phyloP scores from a whole-genome alignment of 2,797 vertebrate species.

The Aplochiton taeniatus region DNA sequence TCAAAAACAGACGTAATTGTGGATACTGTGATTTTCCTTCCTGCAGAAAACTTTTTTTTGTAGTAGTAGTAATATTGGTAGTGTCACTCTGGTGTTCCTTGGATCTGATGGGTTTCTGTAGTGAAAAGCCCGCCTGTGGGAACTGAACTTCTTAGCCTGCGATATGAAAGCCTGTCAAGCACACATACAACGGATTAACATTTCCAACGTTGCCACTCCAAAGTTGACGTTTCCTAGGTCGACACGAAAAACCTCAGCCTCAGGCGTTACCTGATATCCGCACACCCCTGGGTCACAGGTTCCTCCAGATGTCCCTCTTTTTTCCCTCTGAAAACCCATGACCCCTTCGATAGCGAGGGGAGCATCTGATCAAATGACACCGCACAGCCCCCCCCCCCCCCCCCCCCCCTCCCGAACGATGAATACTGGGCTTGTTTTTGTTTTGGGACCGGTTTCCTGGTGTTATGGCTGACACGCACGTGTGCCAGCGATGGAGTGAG shows the following conservation, averaged over 20 bases:
- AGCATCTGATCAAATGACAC: conserved; percentile 58
- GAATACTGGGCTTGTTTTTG: conserved; percentile 59
- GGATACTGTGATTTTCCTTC: conserved; percentile 16
- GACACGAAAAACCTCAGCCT: conserved; percentile 43
- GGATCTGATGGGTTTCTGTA: conserved; percentile 22
- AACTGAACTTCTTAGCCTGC: conserved; percentile 22
- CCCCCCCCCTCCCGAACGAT: conserved; percentile 29
- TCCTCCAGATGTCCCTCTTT: conserved; percentile 61
- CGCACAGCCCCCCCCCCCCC: conserved; percentile 9
- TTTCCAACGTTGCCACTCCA: conserved; percentile 64
- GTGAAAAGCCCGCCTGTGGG: conserved; percentile 37
- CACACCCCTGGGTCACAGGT: conserved; percentile 68
- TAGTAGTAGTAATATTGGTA: conserved; percentile 15
- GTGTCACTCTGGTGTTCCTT: conserved; percentile 8
- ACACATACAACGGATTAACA: conserved; percentile 51
- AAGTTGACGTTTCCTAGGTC: no score
- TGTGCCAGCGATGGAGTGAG: conserved; percentile 44
- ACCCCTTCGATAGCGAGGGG: conserved; percentile 50
- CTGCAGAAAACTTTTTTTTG: conserved; percentile 35
- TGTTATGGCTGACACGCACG: conserved; percentile 65
- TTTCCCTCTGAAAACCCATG: conserved; percentile 52
- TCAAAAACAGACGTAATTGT: conserved; percentile 23
- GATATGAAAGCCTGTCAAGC: conserved; percentile 49
- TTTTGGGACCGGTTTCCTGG: conserved; percentile 58
- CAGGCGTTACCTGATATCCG: conserved; percentile 70